phyloP scores from a whole-genome alignment of 2,113 vertebrate species.

The Perca flavescens region DNA sequence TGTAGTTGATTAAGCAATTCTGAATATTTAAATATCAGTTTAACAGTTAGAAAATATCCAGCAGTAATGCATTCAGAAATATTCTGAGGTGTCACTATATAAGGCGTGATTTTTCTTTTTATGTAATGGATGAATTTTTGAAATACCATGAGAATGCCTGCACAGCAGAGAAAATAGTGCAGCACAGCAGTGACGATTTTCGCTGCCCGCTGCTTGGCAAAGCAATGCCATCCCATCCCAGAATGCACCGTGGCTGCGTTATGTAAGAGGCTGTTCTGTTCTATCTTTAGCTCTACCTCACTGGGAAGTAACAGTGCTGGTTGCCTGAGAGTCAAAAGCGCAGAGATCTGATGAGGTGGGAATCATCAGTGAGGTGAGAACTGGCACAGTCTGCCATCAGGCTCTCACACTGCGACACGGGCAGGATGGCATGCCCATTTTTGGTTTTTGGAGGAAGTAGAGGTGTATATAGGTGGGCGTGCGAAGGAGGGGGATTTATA shows the following conservation, averaged over 20 bases:
- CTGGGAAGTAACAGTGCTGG: conserved; percentile 74
- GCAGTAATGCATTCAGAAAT: not conserved
- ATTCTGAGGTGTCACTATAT: not conserved
- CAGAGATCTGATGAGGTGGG: conserved; percentile 77
- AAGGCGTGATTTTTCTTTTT: not conserved
- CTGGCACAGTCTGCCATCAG: conserved; percentile 65
- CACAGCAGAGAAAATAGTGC: conserved; percentile 39
- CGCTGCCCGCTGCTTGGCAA: conserved; percentile 54
- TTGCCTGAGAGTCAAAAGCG: conserved; percentile 75
- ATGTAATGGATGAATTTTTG: not conserved
- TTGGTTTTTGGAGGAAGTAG: conserved; percentile 72
- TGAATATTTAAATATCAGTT: not conserved
- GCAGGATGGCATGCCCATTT: conserved; percentile 70
- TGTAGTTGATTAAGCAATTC: not conserved
- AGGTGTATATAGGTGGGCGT: conserved; percentile 57
- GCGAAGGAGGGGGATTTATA: conserved; percentile 29
- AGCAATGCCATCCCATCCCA: conserved; percentile 75
- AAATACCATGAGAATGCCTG: conserved; percentile 17
- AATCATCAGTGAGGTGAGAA: conserved; percentile 68
- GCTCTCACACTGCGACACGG: conserved; percentile 57
- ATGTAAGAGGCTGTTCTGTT: conserved; percentile 84
- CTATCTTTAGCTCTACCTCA: conserved; percentile 85
- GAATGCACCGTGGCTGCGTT: conserved; percentile 78
- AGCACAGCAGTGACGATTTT: conserved; percentile 52
- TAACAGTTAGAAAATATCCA: not conserved